A percentile compares a stretch with the other conserved stretches of the same genome.
Conservation (phyloP, 2,113 vertebrate species). For the Paradoxurus hermaphroditus region DNA sequence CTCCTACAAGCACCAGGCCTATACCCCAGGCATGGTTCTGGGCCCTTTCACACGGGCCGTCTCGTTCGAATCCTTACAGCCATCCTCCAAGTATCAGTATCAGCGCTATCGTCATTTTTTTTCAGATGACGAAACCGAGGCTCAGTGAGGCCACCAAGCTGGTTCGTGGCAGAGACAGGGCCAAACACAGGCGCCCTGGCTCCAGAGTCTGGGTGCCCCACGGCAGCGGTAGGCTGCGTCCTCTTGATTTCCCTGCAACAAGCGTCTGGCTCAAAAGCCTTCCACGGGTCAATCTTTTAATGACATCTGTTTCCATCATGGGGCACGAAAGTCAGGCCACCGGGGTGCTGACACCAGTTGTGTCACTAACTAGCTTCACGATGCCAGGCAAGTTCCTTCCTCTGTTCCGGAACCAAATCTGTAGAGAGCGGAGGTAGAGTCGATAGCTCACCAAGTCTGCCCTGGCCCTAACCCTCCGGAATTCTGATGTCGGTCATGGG, state of each 20-base stretch:
- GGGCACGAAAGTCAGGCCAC: background rate
- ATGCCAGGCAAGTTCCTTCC: too few relatives aligned
- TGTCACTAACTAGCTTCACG: background rate
- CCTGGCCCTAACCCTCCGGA: background rate
- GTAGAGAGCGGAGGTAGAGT: background rate
- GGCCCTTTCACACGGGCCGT: background rate
- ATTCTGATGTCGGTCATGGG: background rate
- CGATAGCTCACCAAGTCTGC: too few relatives aligned
- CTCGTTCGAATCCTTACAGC: accelerated
- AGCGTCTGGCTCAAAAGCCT: background rate
- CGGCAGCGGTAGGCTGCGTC: accelerated
- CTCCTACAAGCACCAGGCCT: background rate
- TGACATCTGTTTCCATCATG: background rate
- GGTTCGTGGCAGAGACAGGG: background rate
- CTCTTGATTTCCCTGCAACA: background rate
- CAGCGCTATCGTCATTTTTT: background rate
- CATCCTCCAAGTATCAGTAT: background rate
- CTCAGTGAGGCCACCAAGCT: too few relatives aligned
- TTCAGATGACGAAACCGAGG: background rate
- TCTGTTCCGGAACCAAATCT: background rate
- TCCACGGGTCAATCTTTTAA: background rate
- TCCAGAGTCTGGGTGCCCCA: background rate
- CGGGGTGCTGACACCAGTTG: background rate
- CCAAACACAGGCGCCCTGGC: background rate
- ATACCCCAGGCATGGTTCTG: accelerated